Percentiles rank a stretch among this genome's conserved stretches.
Evolutionary conservation across 2,888 invertebrate species (phyloP).

Genomic region (Ectemnius cavifrons): DNA sequence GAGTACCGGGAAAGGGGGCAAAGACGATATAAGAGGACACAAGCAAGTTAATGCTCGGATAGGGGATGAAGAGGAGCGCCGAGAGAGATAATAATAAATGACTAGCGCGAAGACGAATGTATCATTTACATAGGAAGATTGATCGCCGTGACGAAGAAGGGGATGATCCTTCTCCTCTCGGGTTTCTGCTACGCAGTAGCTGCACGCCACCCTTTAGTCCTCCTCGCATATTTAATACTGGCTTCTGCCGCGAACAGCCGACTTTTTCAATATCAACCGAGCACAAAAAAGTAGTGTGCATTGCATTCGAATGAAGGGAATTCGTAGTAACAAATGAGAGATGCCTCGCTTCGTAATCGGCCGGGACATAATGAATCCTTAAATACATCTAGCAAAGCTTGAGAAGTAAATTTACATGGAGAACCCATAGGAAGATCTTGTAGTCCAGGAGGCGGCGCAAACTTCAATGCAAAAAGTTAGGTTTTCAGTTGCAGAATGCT

Average conservation of each 20-base stretch:
- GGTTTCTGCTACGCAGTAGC: background rate
- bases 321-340: constrained; percentile 27
- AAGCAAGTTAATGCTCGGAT: background rate
- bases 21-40: background rate
- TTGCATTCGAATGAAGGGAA: constrained; percentile 15
- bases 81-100: constrained; percentile 59
- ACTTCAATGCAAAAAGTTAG: background rate
- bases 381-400: background rate
- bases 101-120: constrained; percentile 53
- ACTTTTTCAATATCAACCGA: background rate
- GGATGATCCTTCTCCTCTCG: constrained; percentile 24
- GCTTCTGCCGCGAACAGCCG: constrained; percentile 15
- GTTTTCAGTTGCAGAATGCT: background rate
- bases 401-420: background rate
- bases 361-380: constrained; percentile 24
- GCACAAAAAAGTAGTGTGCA: background rate
- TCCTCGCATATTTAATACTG: constrained; percentile 41
- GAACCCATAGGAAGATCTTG: background rate
- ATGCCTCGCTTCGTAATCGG: constrained; percentile 15
- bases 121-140: constrained; percentile 58
- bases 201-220: constrained; percentile 18
- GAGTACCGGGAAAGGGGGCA: background rate
- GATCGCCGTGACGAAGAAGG: constrained; percentile 46
- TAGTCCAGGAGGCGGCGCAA: background rate
- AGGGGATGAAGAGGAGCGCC: constrained; percentile 42